Base-by-base conservation (phyloP, 2,797 vertebrate species). In the Centropyge bicolor region DNA sequence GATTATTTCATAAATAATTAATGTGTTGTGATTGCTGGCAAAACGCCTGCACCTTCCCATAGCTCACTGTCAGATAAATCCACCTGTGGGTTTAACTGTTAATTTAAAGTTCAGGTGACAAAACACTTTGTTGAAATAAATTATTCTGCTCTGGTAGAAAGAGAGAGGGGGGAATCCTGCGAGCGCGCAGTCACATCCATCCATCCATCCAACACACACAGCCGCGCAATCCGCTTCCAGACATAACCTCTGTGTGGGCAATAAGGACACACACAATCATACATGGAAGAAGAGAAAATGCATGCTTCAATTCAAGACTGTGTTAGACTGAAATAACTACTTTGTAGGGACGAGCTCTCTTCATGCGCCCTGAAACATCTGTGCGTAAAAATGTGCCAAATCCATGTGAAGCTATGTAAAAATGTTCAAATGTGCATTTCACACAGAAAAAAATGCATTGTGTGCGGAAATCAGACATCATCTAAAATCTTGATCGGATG, bases 1-100 rank as follows among this genome's bases (percentile, higher is more conserved):
- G 81, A 93, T 91, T 78, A 83, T 88, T 91, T 88, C 79, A 91
- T 93, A 82, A 82, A 90, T 92, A 82, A 92, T 93, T 73, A 75
- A 93, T 90, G 74, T 84, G 11, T 73, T 87, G 80, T 90, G 82
- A 91, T 88, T 85, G 86, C 77, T 81, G 71, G 56, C 83, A 89
- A 91, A 80, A 83, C 49, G 49, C 43, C 36, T 61, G 68, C 76
- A 51, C 77, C 64, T 65, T 82, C 64, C 80, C 60, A 66, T 51
- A 41, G 36, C 57, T 76, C 60, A n/a, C 43, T 83, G 77, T 57
- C 83, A 83, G 64, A 70, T 81, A 46, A 48, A 89, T 86, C 62
- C 62, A 87, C 74, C 56, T 65, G 61, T 13, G 46, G 62, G 69
- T 70, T 70, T 64, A 63, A 84, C 70, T 84, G 65, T 77, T 84